Evolutionary conservation across 2,888 invertebrate genomes (phyloP), one percentile per base, ranked within the genome.

Genomic region (Cantharis nigra): DNA sequence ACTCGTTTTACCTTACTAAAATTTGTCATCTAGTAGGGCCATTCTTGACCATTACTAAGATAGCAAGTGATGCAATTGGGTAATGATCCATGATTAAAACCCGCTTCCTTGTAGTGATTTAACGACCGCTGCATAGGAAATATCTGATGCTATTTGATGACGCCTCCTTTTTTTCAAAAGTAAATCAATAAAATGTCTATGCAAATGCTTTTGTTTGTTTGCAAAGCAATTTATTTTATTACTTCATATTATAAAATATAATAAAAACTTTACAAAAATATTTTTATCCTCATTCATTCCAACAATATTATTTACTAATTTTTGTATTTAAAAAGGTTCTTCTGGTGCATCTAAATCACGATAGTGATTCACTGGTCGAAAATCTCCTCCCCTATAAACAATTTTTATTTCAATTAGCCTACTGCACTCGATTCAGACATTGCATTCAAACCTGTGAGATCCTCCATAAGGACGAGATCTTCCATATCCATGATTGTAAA

Each of bases 321-420:
- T 33, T 33, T 7, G 49, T n/a, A n/a, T 49, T 49, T n/a, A 49
- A 49, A 49, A 49, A 82, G 96, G 95, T 89, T 97, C 97, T 89
- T 95, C 93, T 81, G 97, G 97, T 83, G 97, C 97, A 89, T 97
- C 97, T 91, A 97, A 92, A 90, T 97, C 97, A 88, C 97, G 92
- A 91, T 97, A 97, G 90, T 97, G 96, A 88, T 96, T 95, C 87
- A 97, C 94, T 85, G 96, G 95, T 87, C 97, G 93, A 90, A 94
- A 95, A 88, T 96, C 96, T 87, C 92, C 93, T 30, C 28, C 28
- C 87, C 92, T 92, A 87, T 92, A 67, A 67, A 26, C 26, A 26
- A 26, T 26, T 26, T 26, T 26, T 26, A 1, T 20, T 20, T 20
- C 3, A 26, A 26, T 9, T 26, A 26, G 0, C 26, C 26, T 26